Evolutionary conservation across 2,888 invertebrate species (phyloP).

Genomic region (Tetranychus truncatus): DNA sequence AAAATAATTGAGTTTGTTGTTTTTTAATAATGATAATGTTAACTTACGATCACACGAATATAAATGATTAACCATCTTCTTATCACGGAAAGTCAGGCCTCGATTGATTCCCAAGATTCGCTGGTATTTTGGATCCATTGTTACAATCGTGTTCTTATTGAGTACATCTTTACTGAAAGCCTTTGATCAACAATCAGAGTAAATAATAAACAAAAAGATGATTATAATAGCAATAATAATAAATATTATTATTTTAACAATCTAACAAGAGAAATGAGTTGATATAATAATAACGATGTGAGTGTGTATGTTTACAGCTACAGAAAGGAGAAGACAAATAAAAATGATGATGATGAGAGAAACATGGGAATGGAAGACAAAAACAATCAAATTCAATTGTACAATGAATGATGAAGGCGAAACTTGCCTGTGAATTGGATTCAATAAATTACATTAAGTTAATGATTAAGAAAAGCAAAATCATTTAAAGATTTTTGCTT

Average conservation of each 20-base stretch:
- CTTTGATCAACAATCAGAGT: background rate
- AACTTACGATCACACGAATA: constrained; percentile 24
- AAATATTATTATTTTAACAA: too few relatives aligned
- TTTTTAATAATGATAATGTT: background rate
- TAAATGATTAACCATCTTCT: constrained; percentile 27
- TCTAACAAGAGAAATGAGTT: too few relatives aligned
- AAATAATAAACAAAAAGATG: background rate
- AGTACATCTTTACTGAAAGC: constrained; percentile 25
- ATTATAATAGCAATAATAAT: background rate
- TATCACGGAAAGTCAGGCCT: constrained; percentile 27
- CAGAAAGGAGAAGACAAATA: background rate
- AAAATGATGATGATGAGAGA: background rate
- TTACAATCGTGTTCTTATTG: constrained; percentile 29
- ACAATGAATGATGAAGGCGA: too few relatives aligned
- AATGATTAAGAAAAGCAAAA: too few relatives aligned
- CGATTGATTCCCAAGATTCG: constrained; percentile 29
- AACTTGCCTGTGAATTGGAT: too few relatives aligned
- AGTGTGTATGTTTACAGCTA: background rate
- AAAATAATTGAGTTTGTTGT: too few relatives aligned
- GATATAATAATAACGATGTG: background rate
- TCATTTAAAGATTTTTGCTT: too few relatives aligned
- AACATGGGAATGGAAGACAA: background rate
- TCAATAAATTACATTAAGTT: too few relatives aligned
- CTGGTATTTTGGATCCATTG: constrained; percentile 29
- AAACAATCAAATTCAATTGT: background rate